Evolutionary conservation across 2,113 vertebrate species (phyloP), one percentile per base, ranked within the genome.

Genomic region (Pachyramphus minor): DNA sequence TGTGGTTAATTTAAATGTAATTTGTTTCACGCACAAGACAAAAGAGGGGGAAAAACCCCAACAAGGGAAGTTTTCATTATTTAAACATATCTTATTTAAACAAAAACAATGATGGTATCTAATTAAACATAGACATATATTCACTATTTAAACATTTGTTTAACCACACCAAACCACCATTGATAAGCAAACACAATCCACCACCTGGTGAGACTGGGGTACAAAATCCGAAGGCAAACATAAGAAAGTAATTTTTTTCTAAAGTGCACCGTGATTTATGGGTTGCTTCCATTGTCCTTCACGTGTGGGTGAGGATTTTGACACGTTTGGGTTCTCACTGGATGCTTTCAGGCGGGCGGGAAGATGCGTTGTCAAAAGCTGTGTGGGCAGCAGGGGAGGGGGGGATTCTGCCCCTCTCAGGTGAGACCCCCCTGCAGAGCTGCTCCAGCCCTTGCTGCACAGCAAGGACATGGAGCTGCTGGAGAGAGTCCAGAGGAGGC

Each of bases 301-400:
- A 33, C 58, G 2, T 5, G 30, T 0, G 6, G 52, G 4, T 0
- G 1, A 12, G 41, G 16, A 9, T 28, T 55, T 14, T 5, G 44
- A 14, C 35, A 4, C 1, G 0, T 25, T 49, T 17, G 24, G 25
- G 37, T 21, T 11, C 8, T 31, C 14, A 39, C 44, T 2, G 23
- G 52, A 14, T 52, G 52, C 33, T 41, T 41, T 47, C 30, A 66
- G 52, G 20, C 6, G 27, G 50, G 18, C 3, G 23, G 12, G 22
- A 59, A 59, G 37, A 66, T 58, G 22, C 19, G 19, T 5, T 6
- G 23, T 28, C 52, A 30, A 21, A 60, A 18, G 14, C 7, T 28
- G 37, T 1, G 33, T n/a, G 87, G 60, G 28, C 53, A 75, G 77
- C 67, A 53, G 45, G 23, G 33, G 12, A 59, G 39, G 28, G 28